Percentiles rank a stretch among this genome's conserved stretches.
Evolutionary conservation across 2,888 invertebrate species (phyloP).

Genomic region (Bombylius major): DNA sequence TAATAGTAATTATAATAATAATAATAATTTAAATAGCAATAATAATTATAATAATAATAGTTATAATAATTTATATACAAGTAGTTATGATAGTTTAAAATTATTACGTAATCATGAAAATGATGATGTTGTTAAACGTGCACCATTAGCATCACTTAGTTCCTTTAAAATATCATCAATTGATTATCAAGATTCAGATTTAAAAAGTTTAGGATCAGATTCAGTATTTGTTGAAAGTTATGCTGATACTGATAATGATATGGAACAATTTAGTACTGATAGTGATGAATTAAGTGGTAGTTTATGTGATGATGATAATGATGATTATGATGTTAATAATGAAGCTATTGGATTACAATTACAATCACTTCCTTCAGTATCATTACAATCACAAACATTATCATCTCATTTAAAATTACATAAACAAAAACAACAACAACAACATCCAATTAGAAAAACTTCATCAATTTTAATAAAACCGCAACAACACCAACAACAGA

Average conservation of each 20-base stretch:
- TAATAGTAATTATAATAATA: conserved; percentile 8
- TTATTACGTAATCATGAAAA: neutral
- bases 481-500: neutral
- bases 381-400: neutral
- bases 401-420: neutral
- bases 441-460: neutral
- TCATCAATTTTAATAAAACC: neutral
- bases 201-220: conserved; percentile 60
- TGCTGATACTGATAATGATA: conserved; percentile 69
- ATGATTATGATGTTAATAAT: conserved; percentile 10
- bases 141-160: conserved; percentile 68
- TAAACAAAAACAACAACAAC: neutral
- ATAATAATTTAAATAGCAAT: neutral
- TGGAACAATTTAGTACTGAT: conserved; percentile 73
- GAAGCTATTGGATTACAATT: neutral
- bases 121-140: conserved; percentile 31
- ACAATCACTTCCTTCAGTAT: neutral
- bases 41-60: conserved; percentile 3
- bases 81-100: conserved; percentile 8
- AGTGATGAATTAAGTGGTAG: conserved; percentile 47
- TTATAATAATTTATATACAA: conserved; percentile 9
- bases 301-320: conserved; percentile 14
- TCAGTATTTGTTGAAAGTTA: conserved; percentile 65
- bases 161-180: conserved; percentile 60
- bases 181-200: conserved; percentile 55